phyloP scores from a whole-genome alignment of 1,140 invertebrate genomes.

The Dendrolimus kikuchii region DNA sequence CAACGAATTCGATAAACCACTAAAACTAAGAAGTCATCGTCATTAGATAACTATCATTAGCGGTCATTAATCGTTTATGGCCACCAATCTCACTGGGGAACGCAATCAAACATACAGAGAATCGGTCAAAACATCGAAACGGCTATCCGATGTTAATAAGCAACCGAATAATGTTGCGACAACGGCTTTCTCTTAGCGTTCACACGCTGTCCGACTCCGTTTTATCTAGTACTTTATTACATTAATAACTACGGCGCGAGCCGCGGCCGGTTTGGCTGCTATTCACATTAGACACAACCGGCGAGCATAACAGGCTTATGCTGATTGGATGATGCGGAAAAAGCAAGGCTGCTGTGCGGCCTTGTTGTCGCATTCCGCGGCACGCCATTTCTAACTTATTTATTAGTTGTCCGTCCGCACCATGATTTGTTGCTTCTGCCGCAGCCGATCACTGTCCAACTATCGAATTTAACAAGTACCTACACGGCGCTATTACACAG shows the following conservation, averaged over 20 bases:
- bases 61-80: conserved; percentile 25
- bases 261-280: conserved; percentile 52
- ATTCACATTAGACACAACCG: conserved; percentile 35
- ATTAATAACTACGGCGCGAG: conserved; percentile 61
- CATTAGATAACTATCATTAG: conserved; percentile 21
- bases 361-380: conserved; percentile 50
- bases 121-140: conserved; percentile 27
- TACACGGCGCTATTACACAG: conserved; percentile 16
- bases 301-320: conserved; percentile 42
- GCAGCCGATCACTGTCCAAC: conserved; percentile 4
- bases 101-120: conserved; percentile 30
- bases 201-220: conserved; percentile 62
- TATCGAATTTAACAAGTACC: conserved; percentile 16
- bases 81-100: conserved; percentile 11
- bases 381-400: conserved; percentile 35
- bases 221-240: conserved; percentile 67
- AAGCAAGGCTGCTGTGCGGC: conserved; percentile 52
- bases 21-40: conserved; percentile 14
- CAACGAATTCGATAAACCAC: no score
- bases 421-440: conserved; percentile 22
- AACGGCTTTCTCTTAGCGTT: conserved; percentile 60
- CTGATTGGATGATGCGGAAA: conserved; percentile 61
- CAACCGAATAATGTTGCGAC: conserved; percentile 52
- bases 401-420: conserved; percentile 29
- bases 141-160: conserved; percentile 50